Conservation (phyloP, 2,113 vertebrate species). For the Heloderma charlesbogerti region DNA sequence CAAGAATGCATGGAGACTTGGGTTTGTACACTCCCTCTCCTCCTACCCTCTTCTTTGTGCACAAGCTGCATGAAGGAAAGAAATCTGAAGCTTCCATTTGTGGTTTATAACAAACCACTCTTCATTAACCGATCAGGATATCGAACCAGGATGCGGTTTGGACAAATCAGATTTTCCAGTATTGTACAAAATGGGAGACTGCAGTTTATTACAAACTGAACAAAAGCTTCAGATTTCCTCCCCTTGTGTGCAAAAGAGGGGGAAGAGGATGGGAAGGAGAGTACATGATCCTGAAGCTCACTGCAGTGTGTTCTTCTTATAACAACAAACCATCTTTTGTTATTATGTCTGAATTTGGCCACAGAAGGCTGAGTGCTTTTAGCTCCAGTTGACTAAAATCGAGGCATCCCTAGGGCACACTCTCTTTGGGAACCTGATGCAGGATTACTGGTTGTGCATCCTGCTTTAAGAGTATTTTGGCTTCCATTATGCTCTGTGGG, state of each 20-base stretch:
- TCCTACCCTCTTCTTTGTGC: too few relatives aligned
- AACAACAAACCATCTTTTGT: neutral
- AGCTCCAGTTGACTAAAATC: neutral
- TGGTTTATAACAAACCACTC: neutral
- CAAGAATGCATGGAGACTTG: neutral
- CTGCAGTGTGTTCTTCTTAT: neutral
- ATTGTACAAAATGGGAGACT: neutral
- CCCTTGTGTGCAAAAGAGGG: neutral
- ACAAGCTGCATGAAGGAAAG: neutral
- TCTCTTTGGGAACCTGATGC: neutral
- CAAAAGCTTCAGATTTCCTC: neutral
- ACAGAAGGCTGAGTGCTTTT: neutral
- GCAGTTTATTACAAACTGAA: neutral
- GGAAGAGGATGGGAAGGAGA: neutral
- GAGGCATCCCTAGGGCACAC: neutral
- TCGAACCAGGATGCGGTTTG: too few relatives aligned
- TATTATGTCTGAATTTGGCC: neutral
- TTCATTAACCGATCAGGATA: neutral
- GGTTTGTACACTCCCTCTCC: neutral
- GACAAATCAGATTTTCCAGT: neutral
- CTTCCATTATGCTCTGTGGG: neutral
- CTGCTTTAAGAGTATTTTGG: neutral
- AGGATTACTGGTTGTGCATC: neutral
- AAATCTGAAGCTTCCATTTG: neutral
- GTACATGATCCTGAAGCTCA: neutral